Conservation (phyloP, 2,113 vertebrate genomes). For the Petaurus breviceps region DNA sequence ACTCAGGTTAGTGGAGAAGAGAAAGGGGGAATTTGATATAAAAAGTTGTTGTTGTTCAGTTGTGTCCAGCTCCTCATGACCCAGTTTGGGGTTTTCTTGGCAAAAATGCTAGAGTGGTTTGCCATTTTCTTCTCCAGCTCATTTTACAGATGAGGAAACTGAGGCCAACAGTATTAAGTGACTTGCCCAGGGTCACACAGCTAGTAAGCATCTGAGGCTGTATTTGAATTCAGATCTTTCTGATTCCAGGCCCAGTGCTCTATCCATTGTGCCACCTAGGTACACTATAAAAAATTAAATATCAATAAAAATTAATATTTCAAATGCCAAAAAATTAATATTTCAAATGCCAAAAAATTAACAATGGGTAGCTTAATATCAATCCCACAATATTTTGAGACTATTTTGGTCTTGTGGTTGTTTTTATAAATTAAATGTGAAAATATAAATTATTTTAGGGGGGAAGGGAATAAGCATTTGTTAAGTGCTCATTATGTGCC, state of each 20-base stretch:
- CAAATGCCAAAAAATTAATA: background rate
- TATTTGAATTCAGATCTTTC: background rate
- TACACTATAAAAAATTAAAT: background rate
- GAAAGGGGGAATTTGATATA: background rate
- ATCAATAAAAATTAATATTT: background rate
- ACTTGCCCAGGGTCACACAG: background rate
- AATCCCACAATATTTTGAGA: background rate
- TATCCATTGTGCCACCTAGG: background rate
- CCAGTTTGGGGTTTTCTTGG: too few relatives aligned
- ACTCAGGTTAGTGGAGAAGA: background rate
- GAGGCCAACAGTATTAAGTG: background rate
- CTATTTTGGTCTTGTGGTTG: background rate
- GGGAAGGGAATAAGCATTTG: background rate
- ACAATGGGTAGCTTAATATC: background rate
- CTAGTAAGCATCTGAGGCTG: too few relatives aligned
- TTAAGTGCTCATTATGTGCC: background rate
- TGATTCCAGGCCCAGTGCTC: background rate
- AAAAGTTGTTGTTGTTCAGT: background rate
- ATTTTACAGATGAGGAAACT: too few relatives aligned
- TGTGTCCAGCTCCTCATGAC: too few relatives aligned
- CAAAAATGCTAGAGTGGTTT: too few relatives aligned
- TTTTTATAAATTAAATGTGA: background rate
- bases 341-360: background rate
- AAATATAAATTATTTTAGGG: background rate
- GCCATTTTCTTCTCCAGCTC: too few relatives aligned